phyloP scores from a whole-genome alignment of 2,113 vertebrate genomes.

The Catharus minimus region DNA sequence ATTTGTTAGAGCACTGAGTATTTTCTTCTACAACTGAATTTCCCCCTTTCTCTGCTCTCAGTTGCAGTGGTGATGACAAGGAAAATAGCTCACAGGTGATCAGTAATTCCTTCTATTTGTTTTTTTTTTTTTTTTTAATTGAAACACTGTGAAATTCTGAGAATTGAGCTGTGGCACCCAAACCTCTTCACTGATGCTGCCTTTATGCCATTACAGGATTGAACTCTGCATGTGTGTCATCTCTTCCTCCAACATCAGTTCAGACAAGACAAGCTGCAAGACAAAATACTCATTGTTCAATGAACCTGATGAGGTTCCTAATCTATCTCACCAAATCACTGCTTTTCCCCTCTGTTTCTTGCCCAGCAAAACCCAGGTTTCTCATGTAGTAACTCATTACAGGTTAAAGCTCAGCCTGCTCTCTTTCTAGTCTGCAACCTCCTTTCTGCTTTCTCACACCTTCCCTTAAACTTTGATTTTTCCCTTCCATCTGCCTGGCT shows the following conservation, averaged over 20 bases:
- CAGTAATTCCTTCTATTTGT: too few relatives aligned
- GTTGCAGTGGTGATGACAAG: neutral
- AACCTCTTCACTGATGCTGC: neutral
- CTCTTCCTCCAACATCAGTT: neutral
- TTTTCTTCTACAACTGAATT: neutral
- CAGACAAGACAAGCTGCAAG: neutral
- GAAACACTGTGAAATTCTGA: neutral
- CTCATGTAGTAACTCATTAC: neutral
- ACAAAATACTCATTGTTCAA: neutral
- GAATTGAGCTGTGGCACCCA: neutral
- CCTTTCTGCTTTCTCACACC: neutral
- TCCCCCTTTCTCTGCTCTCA: neutral
- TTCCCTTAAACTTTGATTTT: neutral
- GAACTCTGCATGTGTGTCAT: neutral
- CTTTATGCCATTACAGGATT: neutral
- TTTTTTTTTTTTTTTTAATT: neutral
- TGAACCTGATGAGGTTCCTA: too few relatives aligned
- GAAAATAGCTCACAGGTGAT: neutral
- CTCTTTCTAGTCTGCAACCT: neutral
- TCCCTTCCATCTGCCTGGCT: neutral
- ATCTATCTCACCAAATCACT: neutral
- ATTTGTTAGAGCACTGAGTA: neutral
- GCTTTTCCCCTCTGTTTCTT: neutral
- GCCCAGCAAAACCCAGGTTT: neutral
- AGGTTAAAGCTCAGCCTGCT: neutral